phyloP scores from a whole-genome alignment of 2,888 invertebrate species.

The Caenorhabditis imperialis region DNA sequence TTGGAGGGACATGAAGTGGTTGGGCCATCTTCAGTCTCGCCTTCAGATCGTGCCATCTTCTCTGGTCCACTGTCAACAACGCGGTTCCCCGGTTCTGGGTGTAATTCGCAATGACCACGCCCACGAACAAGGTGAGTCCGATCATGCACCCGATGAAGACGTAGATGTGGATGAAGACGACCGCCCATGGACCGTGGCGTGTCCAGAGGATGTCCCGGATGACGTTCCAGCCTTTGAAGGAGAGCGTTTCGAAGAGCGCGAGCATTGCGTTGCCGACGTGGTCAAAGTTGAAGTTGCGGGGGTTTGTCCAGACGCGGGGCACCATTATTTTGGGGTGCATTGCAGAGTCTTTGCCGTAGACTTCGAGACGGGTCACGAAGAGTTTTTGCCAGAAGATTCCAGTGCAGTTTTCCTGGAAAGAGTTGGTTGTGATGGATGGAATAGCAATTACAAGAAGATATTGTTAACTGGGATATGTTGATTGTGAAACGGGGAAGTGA shows the following conservation, averaged over 20 bases:
- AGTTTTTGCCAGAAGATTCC: slow-evolving; percentile 95
- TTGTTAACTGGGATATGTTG: too few species aligned
- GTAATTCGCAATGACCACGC: slow-evolving; percentile 99
- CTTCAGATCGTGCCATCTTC: slow-evolving; percentile 98
- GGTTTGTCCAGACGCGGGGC: slow-evolving; percentile 85
- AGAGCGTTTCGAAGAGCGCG: slow-evolving; percentile 96
- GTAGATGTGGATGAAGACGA: slow-evolving; percentile 98
- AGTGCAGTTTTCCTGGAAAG: slow-evolving; percentile 88
- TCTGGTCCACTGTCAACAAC: slow-evolving; percentile 96
- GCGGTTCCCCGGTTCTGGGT: slow-evolving; percentile 99
- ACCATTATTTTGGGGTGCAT: slow-evolving; percentile 86
- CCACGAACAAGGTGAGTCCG: slow-evolving; percentile 97
- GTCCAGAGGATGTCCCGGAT: slow-evolving; percentile 97
- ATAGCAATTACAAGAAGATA: too few species aligned
- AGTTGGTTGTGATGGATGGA: too few species aligned
- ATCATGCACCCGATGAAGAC: slow-evolving; percentile 99
- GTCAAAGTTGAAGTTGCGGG: slow-evolving; percentile 98
- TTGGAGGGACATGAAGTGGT: slow-evolving; percentile 95
- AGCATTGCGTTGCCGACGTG: slow-evolving; percentile 98
- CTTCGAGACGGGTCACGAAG: slow-evolving; percentile 97
- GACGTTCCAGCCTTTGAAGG: slow-evolving; percentile 99
- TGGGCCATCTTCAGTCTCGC: slow-evolving; percentile 98
- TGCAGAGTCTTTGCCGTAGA: slow-evolving; percentile 85
- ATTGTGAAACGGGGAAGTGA: too few species aligned
- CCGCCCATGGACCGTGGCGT: slow-evolving; percentile 88